Evolutionary conservation across 2,113 vertebrate species (phyloP).

Genomic region (Calcarius ornatus): DNA sequence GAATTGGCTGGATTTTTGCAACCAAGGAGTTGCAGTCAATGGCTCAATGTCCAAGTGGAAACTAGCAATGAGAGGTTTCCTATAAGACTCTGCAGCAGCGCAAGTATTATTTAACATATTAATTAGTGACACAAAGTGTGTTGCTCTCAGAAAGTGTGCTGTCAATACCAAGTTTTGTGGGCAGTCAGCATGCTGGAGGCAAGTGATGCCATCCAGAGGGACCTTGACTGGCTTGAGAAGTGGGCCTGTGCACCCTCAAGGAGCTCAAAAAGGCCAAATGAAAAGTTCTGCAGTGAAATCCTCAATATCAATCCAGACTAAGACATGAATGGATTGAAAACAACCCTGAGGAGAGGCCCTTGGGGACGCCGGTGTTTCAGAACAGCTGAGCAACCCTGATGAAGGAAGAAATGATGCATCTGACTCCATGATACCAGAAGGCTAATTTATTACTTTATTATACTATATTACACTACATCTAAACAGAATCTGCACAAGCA

Average conservation of each 20-base stretch:
- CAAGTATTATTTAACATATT: background rate
- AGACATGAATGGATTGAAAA: background rate
- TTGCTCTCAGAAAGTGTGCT: background rate
- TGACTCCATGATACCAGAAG: too few relatives aligned
- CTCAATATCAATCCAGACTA: background rate
- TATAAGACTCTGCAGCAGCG: background rate
- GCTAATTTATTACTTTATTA: too few relatives aligned
- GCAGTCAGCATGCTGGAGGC: accelerated
- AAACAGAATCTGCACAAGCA: too few relatives aligned
- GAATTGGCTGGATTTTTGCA: background rate
- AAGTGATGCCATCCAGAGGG: background rate
- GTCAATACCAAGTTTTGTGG: background rate
- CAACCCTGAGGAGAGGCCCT: background rate
- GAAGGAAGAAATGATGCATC: too few relatives aligned
- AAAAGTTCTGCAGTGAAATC: background rate
- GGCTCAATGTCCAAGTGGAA: background rate
- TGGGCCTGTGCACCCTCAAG: accelerated
- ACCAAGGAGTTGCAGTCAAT: background rate
- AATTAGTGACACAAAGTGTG: background rate
- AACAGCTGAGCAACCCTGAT: too few relatives aligned
- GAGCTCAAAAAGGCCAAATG: background rate
- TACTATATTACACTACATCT: too few relatives aligned
- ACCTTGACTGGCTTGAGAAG: background rate
- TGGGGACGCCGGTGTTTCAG: background rate
- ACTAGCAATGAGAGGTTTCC: accelerated